Base-by-base conservation (phyloP, 2,113 vertebrate genomes). In the Salvator merianae region DNA sequence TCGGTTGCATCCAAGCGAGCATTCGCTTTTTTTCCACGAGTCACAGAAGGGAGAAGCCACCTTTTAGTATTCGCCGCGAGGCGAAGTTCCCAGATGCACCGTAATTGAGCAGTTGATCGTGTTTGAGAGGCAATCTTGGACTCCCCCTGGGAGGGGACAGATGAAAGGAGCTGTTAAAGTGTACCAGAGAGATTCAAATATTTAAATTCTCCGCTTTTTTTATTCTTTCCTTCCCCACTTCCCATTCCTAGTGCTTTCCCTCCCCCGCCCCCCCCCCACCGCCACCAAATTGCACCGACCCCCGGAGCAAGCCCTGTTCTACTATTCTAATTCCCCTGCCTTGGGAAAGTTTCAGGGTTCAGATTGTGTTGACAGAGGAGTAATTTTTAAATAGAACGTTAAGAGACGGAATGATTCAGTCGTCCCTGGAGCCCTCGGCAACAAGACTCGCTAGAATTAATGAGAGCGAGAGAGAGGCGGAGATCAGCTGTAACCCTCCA, bases 321-420 rank as follows among this genome's bases (percentile, higher is more conserved):
- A 40, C 14, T 20, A 32, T 38, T 50, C 40, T 62, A 73, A 65
- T 74, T 85, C 32, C 83, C 77, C 6, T 20, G 10, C 55, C 40
- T 69, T 65, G 77, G 77, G 77, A 79, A 79, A 65, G 28, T n/a
- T 73, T 36, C 38, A 7, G 59, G 69, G 69, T 74, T 74, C 14
- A n/a, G 77, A 6, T 50, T 85, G 84, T 79, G 84, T 79, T 85
- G 84, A 85, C 84, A 80, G 69, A 53, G 84, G 69, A 85, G 84
- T 79, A 73, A 79, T 79, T 85, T 85, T 85, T 79, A 73, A 85
- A 79, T 73, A 50, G 84, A 73, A 71, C 73, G 77, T 79, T 79
- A 85, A 85, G 84, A 80, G 84, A 50, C n/a, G n/a, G 75, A 74
- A 34, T 73, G 84, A 74, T 73, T 85, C 84, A 79, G 69, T 14